Evolutionary conservation across 2,888 invertebrate genomes (phyloP), one percentile per base, ranked within the genome.

Genomic region (Dolomedes plantarius): DNA sequence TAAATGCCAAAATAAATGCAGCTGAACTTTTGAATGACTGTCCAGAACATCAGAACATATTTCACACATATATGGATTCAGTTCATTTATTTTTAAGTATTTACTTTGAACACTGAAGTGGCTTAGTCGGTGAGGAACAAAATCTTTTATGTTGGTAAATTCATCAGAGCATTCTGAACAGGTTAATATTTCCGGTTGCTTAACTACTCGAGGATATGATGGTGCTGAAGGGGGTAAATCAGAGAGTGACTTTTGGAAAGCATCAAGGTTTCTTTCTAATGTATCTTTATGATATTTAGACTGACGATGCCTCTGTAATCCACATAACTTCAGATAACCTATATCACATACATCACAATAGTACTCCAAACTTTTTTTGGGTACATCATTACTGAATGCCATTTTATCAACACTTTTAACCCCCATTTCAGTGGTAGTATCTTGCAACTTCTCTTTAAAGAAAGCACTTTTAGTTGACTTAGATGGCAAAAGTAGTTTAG

Each of bases 1-100:
- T 16, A 87, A 41, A 50, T 87, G 87, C 73, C 81, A 77, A 39
- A 87, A 77, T 67, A 87, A 87, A 73, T 87, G 87, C 9, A 77
- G 29, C 23, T 87, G 81, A 3, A 82, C 77, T 50, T 76, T 77
- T 1, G 78, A 75, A 62, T 77, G 81, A 36, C 50, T 74, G n/a
- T 81, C 65, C 9, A 76, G 62, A 28, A 77, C 46, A 19, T 87
- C 75, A 31, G 68, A 62, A 81, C 87, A 87, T 32, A 87, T 69
- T 64, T 87, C 87, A 77, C 87, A 87, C 16, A 67, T 68, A 32
- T 87, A 87, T 0, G 62, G 46, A 67, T 87, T 78, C 1, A 56
- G 13, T 9, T 81, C 81, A 64, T 28, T 69, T 7, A 80, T 86
- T 31, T 80, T 69, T 28, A 80, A 29, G 67, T 86, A 79, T 23